Conservation (phyloP, 2,888 invertebrate species). For the Thereva unica region DNA sequence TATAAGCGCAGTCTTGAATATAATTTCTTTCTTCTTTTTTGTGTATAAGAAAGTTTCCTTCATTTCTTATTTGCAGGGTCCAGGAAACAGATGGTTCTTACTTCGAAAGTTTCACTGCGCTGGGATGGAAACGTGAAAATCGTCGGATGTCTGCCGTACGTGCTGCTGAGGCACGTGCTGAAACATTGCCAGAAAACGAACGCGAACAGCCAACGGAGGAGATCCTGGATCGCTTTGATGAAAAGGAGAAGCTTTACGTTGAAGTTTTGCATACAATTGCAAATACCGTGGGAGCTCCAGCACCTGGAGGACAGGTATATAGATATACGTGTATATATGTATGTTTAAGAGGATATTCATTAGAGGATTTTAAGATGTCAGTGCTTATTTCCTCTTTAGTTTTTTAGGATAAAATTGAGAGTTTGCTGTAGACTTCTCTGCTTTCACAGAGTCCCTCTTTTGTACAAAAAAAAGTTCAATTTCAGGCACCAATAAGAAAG, state of each 20-base stretch:
- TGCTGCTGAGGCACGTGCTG: slow-evolving; percentile 74
- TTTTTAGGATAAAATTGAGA: too few relatives aligned
- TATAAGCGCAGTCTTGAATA: slow-evolving; percentile 7
- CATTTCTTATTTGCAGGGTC: slow-evolving; percentile 65
- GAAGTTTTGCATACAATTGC: slow-evolving; percentile 95
- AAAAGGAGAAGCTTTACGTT: slow-evolving; percentile 76
- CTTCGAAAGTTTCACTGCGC: slow-evolving; percentile 90
- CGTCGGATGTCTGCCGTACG: slow-evolving; percentile 77
- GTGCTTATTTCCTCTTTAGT: too few relatives aligned
- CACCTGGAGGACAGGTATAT: slow-evolving; percentile 67
- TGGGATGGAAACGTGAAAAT: slow-evolving; percentile 92
- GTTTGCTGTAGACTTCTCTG: too few relatives aligned
- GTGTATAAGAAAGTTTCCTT: slow-evolving; percentile 2
- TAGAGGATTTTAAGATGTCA: too few relatives aligned
- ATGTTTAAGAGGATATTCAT: too few relatives aligned
- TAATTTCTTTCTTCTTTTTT: slow-evolving; percentile 30
- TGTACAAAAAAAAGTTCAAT: too few relatives aligned
- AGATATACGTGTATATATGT: background rate
- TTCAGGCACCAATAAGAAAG: too few relatives aligned
- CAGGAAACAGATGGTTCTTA: slow-evolving; percentile 94
- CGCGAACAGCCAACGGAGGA: slow-evolving; percentile 56
- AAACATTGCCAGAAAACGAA: slow-evolving; percentile 64
- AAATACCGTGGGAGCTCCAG: slow-evolving; percentile 83
- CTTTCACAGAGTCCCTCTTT: too few relatives aligned
- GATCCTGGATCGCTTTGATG: slow-evolving; percentile 55